A percentile compares a stretch with the other conserved stretches of the same genome.
Conservation (phyloP, 2,888 invertebrate genomes). For the Thumatha senex region DNA sequence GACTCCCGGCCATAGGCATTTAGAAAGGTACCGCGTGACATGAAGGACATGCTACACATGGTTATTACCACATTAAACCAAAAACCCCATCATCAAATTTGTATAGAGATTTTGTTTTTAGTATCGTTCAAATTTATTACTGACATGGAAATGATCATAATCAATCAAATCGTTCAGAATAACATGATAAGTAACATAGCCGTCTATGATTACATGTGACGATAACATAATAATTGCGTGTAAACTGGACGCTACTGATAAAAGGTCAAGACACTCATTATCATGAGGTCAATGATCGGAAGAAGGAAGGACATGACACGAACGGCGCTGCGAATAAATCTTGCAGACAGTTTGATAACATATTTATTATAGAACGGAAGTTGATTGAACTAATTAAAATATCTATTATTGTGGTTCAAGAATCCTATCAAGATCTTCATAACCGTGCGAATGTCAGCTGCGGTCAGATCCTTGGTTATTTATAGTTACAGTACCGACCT, state of each 20-base stretch:
- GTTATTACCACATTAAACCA: no score
- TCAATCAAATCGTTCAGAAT: not conserved
- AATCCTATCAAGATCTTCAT: no score
- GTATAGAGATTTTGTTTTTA: constrained; percentile 9
- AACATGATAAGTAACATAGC: not conserved
- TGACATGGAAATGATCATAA: not conserved
- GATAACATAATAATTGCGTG: constrained; percentile 18
- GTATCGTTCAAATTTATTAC: not conserved
- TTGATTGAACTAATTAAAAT: not conserved
- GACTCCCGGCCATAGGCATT: no score
- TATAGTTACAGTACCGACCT: no score
- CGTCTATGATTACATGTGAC: not conserved
- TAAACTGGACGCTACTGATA: constrained; percentile 41
- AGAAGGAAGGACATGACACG: constrained; percentile 26
- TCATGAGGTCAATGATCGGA: constrained; percentile 41
- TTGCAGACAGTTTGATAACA: not conserved
- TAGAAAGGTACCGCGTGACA: no score
- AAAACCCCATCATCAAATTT: no score
- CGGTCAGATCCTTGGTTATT: no score
- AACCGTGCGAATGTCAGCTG: no score
- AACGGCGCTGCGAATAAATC: constrained; percentile 7
- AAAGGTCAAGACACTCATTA: constrained; percentile 49
- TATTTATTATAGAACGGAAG: constrained; percentile 4
- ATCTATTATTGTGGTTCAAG: not conserved
- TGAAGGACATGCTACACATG: no score